phyloP scores from a whole-genome alignment of 1,140 invertebrate genomes.

The Thaumatotibia leucotreta region DNA sequence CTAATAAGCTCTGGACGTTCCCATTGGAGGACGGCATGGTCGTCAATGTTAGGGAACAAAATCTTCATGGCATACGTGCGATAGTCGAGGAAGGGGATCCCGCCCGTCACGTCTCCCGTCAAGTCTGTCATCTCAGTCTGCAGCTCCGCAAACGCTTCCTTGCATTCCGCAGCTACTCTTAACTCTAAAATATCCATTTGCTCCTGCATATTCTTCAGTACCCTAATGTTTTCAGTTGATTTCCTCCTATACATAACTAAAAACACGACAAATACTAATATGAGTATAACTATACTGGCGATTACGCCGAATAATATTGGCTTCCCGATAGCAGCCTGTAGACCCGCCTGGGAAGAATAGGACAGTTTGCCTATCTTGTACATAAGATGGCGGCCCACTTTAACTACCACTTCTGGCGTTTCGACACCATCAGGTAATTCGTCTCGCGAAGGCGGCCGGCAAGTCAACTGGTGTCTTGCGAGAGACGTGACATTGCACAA shows the following conservation, averaged over 20 bases:
- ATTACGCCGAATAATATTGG: conserved; percentile 90
- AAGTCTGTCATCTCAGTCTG: conserved; percentile 99
- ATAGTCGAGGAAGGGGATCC: conserved; percentile 98
- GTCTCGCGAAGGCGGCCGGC: conserved; percentile 87
- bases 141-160: conserved; percentile 99
- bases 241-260: conserved; percentile 96
- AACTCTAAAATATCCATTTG: conserved; percentile 99
- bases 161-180: conserved; percentile 98
- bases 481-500: conserved; percentile 96
- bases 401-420: conserved; percentile 90
- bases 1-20: conserved; percentile 91
- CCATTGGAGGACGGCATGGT: conserved; percentile 95
- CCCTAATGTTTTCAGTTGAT: conserved; percentile 96
- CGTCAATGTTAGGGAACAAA: conserved; percentile 96
- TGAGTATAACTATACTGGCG: conserved; percentile 83
- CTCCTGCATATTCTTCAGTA: conserved; percentile 99
- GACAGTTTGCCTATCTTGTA: conserved; percentile 94
- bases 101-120: conserved; percentile 95
- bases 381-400: conserved; percentile 88
- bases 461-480: conserved; percentile 92
- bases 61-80: conserved; percentile 99
- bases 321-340: conserved; percentile 87
- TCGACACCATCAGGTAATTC: conserved; percentile 70
- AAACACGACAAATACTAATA: conserved; percentile 90
- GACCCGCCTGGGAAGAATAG: conserved; percentile 89